phyloP scores from a whole-genome alignment of 2,888 invertebrate species.

The Petrolisthes manimaculis region DNA sequence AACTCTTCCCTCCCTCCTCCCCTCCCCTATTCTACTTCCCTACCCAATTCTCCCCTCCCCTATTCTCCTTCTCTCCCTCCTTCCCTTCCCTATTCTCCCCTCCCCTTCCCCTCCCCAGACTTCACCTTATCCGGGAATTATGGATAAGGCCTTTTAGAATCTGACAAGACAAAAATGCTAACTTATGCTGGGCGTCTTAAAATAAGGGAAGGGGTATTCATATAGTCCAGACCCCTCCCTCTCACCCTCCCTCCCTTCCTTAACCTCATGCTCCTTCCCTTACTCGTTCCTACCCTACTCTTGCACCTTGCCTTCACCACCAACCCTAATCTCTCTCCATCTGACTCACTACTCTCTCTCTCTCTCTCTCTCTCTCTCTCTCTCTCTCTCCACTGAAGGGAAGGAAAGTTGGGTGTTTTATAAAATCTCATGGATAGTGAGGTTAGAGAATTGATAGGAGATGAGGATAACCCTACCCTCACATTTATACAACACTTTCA shows the following conservation, averaged over 20 bases:
- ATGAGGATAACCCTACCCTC: too few relatives aligned
- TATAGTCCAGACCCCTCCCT: conserved; percentile 8
- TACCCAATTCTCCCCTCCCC: neutral
- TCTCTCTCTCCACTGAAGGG: too few relatives aligned
- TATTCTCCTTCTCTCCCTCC: neutral
- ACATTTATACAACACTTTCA: too few relatives aligned
- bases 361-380: too few relatives aligned
- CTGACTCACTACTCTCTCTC: too few relatives aligned
- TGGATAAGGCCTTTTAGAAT: conserved; percentile 37
- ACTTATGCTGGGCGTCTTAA: conserved; percentile 40
- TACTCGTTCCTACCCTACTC: too few relatives aligned
- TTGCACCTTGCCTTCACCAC: too few relatives aligned
- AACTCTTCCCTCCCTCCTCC: neutral
- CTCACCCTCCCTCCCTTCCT: neutral
- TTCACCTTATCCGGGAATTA: conserved; percentile 22
- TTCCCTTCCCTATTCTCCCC: neutral
- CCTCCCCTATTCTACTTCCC: neutral
- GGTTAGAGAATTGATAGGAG: too few relatives aligned
- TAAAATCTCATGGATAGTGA: too few relatives aligned
- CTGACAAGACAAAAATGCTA: conserved; percentile 49
- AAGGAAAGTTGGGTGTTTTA: too few relatives aligned
- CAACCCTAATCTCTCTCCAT: too few relatives aligned
- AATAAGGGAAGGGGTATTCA: conserved; percentile 40
- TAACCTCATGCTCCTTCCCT: too few relatives aligned
- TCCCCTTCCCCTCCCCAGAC: neutral